Base-by-base conservation (phyloP, 2,113 vertebrate species). In the Cervus canadensis region DNA sequence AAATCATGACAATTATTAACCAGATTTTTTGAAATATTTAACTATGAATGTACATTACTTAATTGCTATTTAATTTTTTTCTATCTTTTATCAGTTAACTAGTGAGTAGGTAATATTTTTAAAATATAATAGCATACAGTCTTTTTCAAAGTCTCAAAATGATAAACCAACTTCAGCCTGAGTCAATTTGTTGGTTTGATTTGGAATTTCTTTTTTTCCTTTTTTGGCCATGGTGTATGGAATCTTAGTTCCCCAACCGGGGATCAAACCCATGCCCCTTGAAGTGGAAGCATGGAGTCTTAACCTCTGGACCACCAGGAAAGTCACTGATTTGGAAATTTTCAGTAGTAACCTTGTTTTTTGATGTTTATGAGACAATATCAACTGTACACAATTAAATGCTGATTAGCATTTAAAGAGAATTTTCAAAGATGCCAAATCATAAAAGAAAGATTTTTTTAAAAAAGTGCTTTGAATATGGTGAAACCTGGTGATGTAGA, bases 391-490 rank as follows among this genome's bases (percentile, higher is more conserved):
- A 74, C 74, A 84, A 1, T 79, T 95, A 45, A 45, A 45, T 45
- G 57, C 26, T 23, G 33, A 4, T 19, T 43, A 64, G 19, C 40
- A 88, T 50, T 89, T 54, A 16, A 40, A 28, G 28, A 40, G 13
- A 94, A 86, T 95, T 67, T 87, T 95, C 71, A 28, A 95, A 91
- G 83, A 74, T 92, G 54, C 6, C 60, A 95, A 95, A 50, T 82
- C 28, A 54, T 81, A 89, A 64, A 91, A 95, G 57, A 60, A 82
- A 95, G 43, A 28, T 93, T 79, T 48, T 64, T 48, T 76, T 4
- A 0, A 13, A 15, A 14, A 26, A 43, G 40, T 45, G 25, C 43
- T 62, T 76, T 76, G 93, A 92, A 56, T 83, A 10, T 88, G 36
- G 48, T 67, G 11, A 93, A 90, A 79, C 62, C 33, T 57, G 84